Evolutionary conservation across 2,888 invertebrate species (phyloP).

Genomic region (Lathronympha strigana): DNA sequence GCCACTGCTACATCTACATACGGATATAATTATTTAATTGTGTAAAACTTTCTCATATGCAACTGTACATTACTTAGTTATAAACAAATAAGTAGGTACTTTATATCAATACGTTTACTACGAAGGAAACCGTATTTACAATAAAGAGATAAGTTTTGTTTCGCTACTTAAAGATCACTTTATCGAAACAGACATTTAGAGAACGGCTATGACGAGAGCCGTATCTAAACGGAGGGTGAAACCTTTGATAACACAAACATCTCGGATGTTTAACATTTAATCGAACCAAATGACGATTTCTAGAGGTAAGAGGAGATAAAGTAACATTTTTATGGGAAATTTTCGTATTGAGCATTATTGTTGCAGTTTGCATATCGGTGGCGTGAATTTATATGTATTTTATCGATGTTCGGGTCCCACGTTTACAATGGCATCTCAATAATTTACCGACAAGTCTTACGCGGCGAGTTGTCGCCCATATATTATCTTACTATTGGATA

Average conservation of each 20-base stretch:
- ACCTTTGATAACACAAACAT: constrained; percentile 16
- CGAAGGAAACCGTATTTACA: background rate
- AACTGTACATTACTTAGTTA: no score
- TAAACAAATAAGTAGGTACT: background rate
- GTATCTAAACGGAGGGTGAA: constrained; percentile 18
- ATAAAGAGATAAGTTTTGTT: constrained; percentile 25
- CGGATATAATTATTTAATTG: no score
- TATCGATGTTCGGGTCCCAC: constrained; percentile 48
- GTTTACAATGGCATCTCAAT: constrained; percentile 51
- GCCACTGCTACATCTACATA: no score
- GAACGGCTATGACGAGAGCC: constrained; percentile 14
- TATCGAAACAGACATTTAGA: constrained; percentile 19
- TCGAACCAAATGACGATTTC: constrained; percentile 28
- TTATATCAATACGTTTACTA: no score
- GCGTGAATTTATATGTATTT: constrained; percentile 52
- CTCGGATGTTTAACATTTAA: constrained; percentile 26
- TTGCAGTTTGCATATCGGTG: constrained; percentile 38
- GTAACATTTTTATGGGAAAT: constrained; percentile 39
- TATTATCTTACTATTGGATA: constrained; percentile 14
- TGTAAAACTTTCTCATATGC: no score
- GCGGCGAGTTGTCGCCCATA: constrained; percentile 15
- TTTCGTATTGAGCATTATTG: constrained; percentile 42
- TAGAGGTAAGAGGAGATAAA: constrained; percentile 35
- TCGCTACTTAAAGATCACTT: background rate
- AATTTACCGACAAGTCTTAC: constrained; percentile 45